Conservation (phyloP, 2,888 invertebrate species). For the Dione vanillae region DNA sequence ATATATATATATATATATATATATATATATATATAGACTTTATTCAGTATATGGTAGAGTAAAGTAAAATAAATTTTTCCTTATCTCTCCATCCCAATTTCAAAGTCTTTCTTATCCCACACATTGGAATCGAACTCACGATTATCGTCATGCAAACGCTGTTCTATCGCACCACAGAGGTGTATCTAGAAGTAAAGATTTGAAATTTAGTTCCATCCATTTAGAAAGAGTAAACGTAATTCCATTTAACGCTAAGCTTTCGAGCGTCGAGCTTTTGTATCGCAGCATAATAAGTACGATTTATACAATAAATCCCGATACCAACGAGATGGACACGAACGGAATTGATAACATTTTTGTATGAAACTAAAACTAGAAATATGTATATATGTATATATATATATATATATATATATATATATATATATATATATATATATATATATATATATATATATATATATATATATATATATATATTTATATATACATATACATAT, state of each 20-base stretch:
- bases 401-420: too few species aligned
- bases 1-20: too few species aligned
- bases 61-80: neutral
- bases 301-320: constrained; percentile 4
- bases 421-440: too few species aligned
- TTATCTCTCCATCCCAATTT: neutral
- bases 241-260: neutral
- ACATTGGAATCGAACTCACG: neutral
- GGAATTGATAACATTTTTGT: constrained; percentile 1
- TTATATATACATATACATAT: too few species aligned
- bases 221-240: neutral
- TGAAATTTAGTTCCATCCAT: neutral
- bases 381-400: too few species aligned
- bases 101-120: too few species aligned
- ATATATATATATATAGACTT: too few species aligned
- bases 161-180: neutral
- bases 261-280: neutral
- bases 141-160: neutral
- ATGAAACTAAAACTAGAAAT: neutral
- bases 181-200: neutral
- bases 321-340: neutral
- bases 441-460: too few species aligned
- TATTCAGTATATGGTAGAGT: neutral
- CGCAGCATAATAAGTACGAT: neutral
- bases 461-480: too few species aligned